phyloP scores from a whole-genome alignment of 2,888 invertebrate genomes.

The Diaperis boleti region DNA sequence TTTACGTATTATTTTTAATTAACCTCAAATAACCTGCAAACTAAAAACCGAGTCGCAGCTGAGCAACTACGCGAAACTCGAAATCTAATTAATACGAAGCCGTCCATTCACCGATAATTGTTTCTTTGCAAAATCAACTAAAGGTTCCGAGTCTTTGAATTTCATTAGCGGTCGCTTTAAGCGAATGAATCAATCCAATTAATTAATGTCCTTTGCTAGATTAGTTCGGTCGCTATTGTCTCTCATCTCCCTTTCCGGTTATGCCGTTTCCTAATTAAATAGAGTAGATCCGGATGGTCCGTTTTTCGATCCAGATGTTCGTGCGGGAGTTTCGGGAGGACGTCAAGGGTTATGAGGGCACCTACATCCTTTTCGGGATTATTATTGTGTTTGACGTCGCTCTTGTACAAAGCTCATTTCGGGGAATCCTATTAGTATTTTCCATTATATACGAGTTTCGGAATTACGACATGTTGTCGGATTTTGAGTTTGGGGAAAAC shows the following conservation, averaged over 20 bases:
- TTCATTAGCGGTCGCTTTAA: constrained; percentile 43
- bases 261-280: constrained; percentile 30
- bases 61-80: no score
- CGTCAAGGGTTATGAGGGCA: constrained; percentile 23
- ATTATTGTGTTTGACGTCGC: constrained; percentile 27
- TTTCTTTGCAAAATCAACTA: constrained; percentile 18
- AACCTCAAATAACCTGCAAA: no score
- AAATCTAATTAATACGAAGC: no score
- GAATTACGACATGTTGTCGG: constrained; percentile 24
- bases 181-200: constrained; percentile 45
- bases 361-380: constrained; percentile 27
- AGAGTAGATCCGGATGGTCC: constrained; percentile 17
- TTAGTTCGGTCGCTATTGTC: constrained; percentile 33
- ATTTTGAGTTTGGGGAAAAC: neutral
- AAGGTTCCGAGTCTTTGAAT: constrained; percentile 41
- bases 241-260: constrained; percentile 10
- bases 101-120: constrained; percentile 17
- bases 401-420: constrained; percentile 36
- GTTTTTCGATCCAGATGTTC: constrained; percentile 23
- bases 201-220: constrained; percentile 42
- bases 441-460: constrained; percentile 27
- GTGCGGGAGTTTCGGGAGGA: constrained; percentile 1
- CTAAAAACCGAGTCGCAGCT: no score
- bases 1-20: no score
- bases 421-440: constrained; percentile 40